Percentiles rank a stretch among this genome's conserved stretches.
Conservation (phyloP, 2,113 vertebrate species). For the Coryphaenoides rupestris region DNA sequence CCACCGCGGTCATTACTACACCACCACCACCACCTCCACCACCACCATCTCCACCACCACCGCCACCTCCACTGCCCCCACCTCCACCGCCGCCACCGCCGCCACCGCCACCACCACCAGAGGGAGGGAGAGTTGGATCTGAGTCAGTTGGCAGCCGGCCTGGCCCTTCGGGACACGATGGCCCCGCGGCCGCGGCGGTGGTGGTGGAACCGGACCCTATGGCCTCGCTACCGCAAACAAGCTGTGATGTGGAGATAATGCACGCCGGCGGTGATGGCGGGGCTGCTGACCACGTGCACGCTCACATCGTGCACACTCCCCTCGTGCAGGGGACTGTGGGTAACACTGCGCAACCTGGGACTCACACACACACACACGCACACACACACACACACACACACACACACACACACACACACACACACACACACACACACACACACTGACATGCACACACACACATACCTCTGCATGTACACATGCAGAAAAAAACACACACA, state of each 20-base stretch:
- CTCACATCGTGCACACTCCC: conserved; percentile 27
- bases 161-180: conserved; percentile 24
- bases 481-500: too few relatives aligned
- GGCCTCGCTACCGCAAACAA: conserved; percentile 61
- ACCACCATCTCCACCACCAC: conserved; percentile 16
- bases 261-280: conserved; percentile 48
- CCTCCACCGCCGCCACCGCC: too few relatives aligned
- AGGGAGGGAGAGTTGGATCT: conserved; percentile 33
- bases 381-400: conserved; percentile 14
- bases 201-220: conserved; percentile 45
- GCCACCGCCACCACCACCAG: conserved; percentile 12
- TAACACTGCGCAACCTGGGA: conserved; percentile 31
- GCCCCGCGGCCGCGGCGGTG: too few relatives aligned
- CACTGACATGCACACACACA: too few relatives aligned
- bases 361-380: neutral
- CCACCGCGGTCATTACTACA: conserved; percentile 40
- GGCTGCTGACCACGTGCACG: too few relatives aligned
- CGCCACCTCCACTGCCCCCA: neutral
- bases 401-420: neutral
- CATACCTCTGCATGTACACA: too few relatives aligned
- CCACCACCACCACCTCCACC: conserved; percentile 7
- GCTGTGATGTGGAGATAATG: conserved; percentile 59
- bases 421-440: too few relatives aligned
- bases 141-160: conserved; percentile 44
- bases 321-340: conserved; percentile 41